Evolutionary conservation across 2,113 vertebrate species (phyloP).

Genomic region (Galeopterus variegatus): DNA sequence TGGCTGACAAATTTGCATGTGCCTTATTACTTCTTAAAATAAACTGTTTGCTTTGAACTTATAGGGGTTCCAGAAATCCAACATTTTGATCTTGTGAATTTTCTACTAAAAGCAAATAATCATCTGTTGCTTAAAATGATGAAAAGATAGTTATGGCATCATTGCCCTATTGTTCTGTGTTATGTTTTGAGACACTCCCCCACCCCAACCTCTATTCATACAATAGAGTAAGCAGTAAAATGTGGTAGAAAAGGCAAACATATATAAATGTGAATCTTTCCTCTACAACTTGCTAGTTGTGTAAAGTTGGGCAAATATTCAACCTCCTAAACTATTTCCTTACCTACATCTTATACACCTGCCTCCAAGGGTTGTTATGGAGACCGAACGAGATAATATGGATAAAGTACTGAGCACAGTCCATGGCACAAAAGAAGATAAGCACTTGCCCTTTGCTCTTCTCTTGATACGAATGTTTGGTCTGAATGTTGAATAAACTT

Average conservation of each 20-base stretch:
- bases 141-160: not conserved
- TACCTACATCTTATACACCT: not conserved
- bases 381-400: not conserved
- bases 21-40: constrained; percentile 45
- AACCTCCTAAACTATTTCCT: not conserved
- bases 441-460: constrained; percentile 23
- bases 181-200: not conserved
- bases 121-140: constrained; percentile 35
- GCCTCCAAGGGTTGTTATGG: not conserved
- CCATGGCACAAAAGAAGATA: not conserved
- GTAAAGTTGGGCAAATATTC: not conserved
- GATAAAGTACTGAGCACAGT: not conserved
- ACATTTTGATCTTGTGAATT: constrained; percentile 60
- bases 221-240: not conserved
- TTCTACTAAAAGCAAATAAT: constrained; percentile 68
- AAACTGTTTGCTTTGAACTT: constrained; percentile 67
- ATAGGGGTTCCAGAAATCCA: constrained; percentile 47
- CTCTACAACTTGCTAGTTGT: not conserved
- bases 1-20: constrained; percentile 38
- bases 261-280: not conserved
- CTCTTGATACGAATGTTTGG: not conserved
- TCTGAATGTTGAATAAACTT: not conserved
- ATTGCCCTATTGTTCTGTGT: not conserved
- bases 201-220: not conserved
- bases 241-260: not conserved